phyloP scores from a whole-genome alignment of 2,888 invertebrate species.

The Peribatodes rhomboidaria region DNA sequence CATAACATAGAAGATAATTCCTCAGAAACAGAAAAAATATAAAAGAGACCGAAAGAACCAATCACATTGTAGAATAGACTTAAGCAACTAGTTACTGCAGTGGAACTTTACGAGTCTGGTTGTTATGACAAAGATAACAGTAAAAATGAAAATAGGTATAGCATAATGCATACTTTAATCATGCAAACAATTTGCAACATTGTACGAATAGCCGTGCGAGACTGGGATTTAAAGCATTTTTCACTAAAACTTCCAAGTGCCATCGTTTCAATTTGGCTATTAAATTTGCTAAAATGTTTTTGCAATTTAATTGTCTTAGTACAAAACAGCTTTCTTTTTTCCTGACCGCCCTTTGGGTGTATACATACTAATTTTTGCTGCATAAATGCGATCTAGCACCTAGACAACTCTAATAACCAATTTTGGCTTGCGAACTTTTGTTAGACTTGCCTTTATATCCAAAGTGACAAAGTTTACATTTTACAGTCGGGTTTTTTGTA shows the following conservation, averaged over 20 bases:
- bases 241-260: background rate
- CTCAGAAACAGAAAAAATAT: background rate
- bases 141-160: constrained; percentile 2
- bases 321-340: too few relatives aligned
- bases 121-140: constrained; percentile 9
- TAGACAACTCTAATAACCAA: too few relatives aligned
- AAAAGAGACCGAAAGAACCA: background rate
- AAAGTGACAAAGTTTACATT: too few relatives aligned
- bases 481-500: too few relatives aligned
- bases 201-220: background rate
- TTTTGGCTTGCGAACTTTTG: too few relatives aligned
- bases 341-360: too few relatives aligned
- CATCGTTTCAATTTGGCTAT: background rate
- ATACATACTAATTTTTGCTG: too few relatives aligned
- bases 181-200: background rate
- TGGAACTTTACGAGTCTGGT: background rate
- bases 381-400: too few relatives aligned
- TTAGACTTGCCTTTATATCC: too few relatives aligned
- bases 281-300: background rate
- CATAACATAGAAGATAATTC: too few relatives aligned
- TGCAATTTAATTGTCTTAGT: background rate
- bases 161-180: background rate
- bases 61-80: background rate
- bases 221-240: background rate
- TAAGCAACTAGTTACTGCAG: background rate